Base-by-base conservation (phyloP, 2,888 invertebrate genomes). In the Drosophila multiciliata region DNA sequence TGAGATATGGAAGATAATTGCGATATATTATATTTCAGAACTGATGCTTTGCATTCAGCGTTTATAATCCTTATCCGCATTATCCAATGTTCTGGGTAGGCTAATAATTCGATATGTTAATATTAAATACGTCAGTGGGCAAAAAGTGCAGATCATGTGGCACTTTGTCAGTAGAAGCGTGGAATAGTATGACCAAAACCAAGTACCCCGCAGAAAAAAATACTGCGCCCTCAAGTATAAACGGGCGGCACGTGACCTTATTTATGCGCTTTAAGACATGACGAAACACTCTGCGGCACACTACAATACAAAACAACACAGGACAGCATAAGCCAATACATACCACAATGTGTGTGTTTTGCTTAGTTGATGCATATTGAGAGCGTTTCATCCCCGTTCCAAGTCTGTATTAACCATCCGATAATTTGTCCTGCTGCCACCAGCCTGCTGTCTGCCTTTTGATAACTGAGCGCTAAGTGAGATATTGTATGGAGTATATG, bases 201-300 rank as follows among this genome's bases (percentile, higher is more conserved):
- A 36, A 64, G 32, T 33, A 32, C 26, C 49, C 57, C 61, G 52
- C 68, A 60, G 40, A 45, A 53, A 49, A 50, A 59, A 42, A 53
- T 54, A 32, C 45, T 38, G 62, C 38, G 62, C 73, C 70, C 70
- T 66, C 57, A 76, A 75, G 64, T 75, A 78, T 69, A 80, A 81
- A 89, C 70, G 75, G 69, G 71, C 69, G 89, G 82, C 92, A 92
- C 92, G 92, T 92, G 92, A 85, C 92, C 90, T 86, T 92, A 92
- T 92, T 92, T 92, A 92, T 91, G 90, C 82, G 89, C 83, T 89
- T 90, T 83, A 83, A 91, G 89, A 82, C 89, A 81, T 83, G 87
- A 90, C 85, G 87, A 90, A 80, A 82, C 76, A 78, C 73, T 75
- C 74, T 74, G 68, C 66, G 80, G 75, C 59, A 62, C 66, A 73